Conservation (phyloP, 2,888 invertebrate species). For the Polia nebulosa region DNA sequence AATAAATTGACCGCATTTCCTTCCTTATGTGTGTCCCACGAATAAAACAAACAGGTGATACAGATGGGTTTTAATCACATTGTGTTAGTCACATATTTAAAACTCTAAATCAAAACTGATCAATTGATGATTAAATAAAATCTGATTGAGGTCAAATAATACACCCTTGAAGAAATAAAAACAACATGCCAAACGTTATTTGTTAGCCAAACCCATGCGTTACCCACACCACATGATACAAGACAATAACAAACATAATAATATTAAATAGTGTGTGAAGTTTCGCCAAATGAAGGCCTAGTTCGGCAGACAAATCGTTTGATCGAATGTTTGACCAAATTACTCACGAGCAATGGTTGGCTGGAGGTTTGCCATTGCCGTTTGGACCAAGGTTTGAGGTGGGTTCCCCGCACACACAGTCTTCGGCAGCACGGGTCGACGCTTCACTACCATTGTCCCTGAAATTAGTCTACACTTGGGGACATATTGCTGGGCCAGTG, state of each 20-base stretch:
- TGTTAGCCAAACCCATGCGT: constrained; percentile 63
- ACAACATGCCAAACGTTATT: constrained; percentile 59
- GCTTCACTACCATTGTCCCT: constrained; percentile 90
- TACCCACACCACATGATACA: constrained; percentile 53
- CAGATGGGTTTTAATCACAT: constrained; percentile 34
- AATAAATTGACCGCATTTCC: constrained; percentile 19
- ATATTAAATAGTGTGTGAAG: constrained; percentile 26
- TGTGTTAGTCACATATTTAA: constrained; percentile 34
- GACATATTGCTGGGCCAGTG: constrained; percentile 56
- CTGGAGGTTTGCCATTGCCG: constrained; percentile 83
- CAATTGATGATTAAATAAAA: constrained; percentile 13
- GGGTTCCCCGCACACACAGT: constrained; percentile 79
- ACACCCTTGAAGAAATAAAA: constrained; percentile 34
- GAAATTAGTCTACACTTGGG: constrained; percentile 76
- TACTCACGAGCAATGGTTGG: constrained; percentile 90
- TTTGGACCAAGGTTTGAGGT: constrained; percentile 69
- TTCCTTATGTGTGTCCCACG: constrained; percentile 18
- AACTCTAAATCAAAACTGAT: constrained; percentile 13
- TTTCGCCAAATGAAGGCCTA: constrained; percentile 34
- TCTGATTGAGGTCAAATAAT: constrained; percentile 14
- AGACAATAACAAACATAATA: constrained; percentile 28
- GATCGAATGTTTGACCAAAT: constrained; percentile 63
- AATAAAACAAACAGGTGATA: constrained; percentile 28
- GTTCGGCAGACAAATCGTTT: constrained; percentile 54
- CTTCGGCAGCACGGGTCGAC: constrained; percentile 87